Evolutionary conservation across 2,888 invertebrate species (phyloP).

Genomic region (Scrobipalpa atriplicella): DNA sequence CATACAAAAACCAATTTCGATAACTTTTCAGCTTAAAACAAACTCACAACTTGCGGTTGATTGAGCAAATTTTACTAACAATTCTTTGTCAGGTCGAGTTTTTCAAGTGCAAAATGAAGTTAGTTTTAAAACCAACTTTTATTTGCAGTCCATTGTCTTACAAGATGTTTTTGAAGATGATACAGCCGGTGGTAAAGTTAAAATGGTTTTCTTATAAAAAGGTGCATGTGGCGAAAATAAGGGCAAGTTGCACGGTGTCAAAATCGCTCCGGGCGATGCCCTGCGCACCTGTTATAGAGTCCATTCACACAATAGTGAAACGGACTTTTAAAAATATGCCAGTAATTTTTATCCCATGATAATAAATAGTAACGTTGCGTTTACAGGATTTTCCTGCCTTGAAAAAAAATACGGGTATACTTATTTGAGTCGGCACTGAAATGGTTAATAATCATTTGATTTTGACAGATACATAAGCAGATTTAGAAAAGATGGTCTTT

Average conservation of each 20-base stretch:
- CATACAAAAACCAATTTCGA: constrained; percentile 21
- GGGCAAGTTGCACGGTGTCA: constrained; percentile 36
- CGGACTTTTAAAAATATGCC: constrained; percentile 15
- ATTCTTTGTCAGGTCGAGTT: background rate
- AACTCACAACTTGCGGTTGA: background rate
- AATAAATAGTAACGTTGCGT: no score
- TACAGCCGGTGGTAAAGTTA: background rate
- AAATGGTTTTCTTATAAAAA: constrained; percentile 22
- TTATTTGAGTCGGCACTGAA: no score
- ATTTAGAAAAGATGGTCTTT: no score
- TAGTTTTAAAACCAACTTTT: background rate
- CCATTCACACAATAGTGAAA: constrained; percentile 10
- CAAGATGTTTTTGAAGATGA: background rate
- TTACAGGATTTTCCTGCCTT: no score
- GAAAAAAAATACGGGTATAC: no score
- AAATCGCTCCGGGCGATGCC: constrained; percentile 34
- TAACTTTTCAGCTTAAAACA: constrained; percentile 21
- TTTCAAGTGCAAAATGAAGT: background rate
- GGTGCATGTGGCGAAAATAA: constrained; percentile 29
- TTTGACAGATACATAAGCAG: no score
- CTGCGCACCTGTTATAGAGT: constrained; percentile 35
- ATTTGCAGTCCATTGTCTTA: background rate
- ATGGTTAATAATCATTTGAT: no score
- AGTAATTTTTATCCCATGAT: background rate
- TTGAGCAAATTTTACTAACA: no score